Evolutionary conservation across 2,113 vertebrate genomes (phyloP), one percentile per base, ranked within the genome.

Genomic region (Uropsilus gracilis): DNA sequence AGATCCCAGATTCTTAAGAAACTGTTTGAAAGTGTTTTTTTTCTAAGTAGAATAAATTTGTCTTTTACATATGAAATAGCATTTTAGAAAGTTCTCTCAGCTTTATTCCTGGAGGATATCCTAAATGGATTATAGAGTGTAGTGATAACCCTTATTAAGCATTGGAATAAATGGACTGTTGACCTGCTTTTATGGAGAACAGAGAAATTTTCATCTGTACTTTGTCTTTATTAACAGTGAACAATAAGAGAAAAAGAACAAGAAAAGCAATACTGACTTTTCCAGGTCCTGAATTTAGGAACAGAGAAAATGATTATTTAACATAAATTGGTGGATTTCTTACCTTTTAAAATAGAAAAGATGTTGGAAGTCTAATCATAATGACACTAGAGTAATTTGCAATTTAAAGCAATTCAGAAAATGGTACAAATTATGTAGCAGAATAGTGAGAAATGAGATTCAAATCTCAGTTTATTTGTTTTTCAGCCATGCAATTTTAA

Each of bases 71-170:
- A 75, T 69, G 53, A 97, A 97, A 75, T 61, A 34, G 18, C 86
- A 26, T 78, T 53, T 95, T 78, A 86, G 26, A 95, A 77, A 95
- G 68, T 39, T 93, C 68, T 94, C 17, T 83, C 83, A 63, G 95
- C 86, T 55, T 95, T 83, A 34, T 94, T 39, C 71, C 66, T 68
- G 8, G 0, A 81, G 17, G 87, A 13, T 50, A 48, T 97, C 98
- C 97, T 94, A 97, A 96, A 91, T 63, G 97, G 96, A 95, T 92
- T 53, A 68, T 80, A 75, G 30, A 85, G 55, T 86, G n/a, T 42
- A 26, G 77, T 86, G 9, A 57, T 73, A 94, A 68, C 10, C 92
- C n/a, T 94, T 95, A 84, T 22, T 86, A 97, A 96, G 83, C 59
- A 77, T 50, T 55, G 68, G 0, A 32, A 83, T 94, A 34, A 75